A percentile compares a stretch with the other conserved stretches of the same genome.
These are phyloP conservation scores for Alligator mississippiensis DNA, from an alignment of 2,113 vertebrate species.

Conservation along the genomic window DNA sequence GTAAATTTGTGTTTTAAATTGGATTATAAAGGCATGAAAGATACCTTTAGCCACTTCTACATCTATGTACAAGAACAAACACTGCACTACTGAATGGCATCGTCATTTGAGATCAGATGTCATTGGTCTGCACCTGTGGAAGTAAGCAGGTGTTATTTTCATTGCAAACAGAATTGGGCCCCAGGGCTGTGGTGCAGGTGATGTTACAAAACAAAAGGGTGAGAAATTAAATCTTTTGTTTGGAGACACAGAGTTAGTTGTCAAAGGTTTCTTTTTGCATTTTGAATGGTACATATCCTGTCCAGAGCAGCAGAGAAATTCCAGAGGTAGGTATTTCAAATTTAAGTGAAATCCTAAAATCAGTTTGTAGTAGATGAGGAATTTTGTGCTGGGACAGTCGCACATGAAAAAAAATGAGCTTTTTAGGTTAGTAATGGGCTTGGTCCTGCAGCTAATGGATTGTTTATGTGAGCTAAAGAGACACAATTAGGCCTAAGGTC, in stretches of 20 bases:
- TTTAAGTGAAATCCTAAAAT: background rate
- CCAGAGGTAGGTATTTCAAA: background rate
- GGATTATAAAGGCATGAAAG: background rate
- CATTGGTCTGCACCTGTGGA: background rate
- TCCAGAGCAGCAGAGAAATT: background rate
- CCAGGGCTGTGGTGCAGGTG: background rate
- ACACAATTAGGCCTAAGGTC: background rate
- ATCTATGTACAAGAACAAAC: background rate
- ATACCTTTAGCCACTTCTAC: background rate
- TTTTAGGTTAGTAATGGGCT: background rate
- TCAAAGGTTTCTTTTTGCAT: background rate
- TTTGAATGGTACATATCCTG: background rate
- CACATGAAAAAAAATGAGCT: background rate
- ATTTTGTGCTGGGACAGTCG: background rate
- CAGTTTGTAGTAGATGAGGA: background rate
- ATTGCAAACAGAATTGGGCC: background rate
- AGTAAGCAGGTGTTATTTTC: background rate
- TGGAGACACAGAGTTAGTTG: background rate
- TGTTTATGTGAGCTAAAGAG: background rate
- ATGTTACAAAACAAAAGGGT: background rate
- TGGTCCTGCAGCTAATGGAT: background rate
- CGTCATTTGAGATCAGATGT: background rate
- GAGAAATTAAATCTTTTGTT: background rate
- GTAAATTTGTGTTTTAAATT: conserved; percentile 18
- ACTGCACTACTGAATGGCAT: background rate